These are phyloP conservation scores for Caenorhabditis zanzibari DNA, from an alignment of 2,888 invertebrate species.

Conservation along the genomic window DNA sequence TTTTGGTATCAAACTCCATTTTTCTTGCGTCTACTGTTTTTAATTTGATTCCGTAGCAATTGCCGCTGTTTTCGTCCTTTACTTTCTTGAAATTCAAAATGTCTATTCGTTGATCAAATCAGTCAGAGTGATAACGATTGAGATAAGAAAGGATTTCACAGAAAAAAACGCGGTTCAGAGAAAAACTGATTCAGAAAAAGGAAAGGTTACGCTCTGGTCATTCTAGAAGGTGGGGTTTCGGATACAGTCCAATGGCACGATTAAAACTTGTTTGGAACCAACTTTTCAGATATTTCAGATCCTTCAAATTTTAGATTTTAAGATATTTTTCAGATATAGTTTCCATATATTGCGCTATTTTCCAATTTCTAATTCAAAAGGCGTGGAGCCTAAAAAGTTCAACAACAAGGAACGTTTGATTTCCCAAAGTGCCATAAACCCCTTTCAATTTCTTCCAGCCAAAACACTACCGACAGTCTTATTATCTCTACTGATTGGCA, in stretches of 20 bases:
- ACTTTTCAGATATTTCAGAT: too few species aligned
- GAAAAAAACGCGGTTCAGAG: background rate
- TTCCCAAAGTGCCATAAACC: too few species aligned
- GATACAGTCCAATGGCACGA: background rate
- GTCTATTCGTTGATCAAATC: slow-evolving; percentile 1
- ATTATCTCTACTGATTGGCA: too few species aligned
- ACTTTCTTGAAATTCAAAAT: slow-evolving; percentile 19
- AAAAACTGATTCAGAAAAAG: background rate
- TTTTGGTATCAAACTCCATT: slow-evolving; percentile 29
- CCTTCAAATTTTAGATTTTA: too few species aligned
- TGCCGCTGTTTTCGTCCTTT: slow-evolving; percentile 18
- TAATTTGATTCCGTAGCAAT: slow-evolving; percentile 28
- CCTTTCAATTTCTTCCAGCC: too few species aligned
- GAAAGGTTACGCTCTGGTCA: slow-evolving; percentile 4
- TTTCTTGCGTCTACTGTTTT: slow-evolving; percentile 35
- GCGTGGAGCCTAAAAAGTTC: too few species aligned
- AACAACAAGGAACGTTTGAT: too few species aligned
- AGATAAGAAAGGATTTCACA: background rate
- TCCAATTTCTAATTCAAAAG: too few species aligned
- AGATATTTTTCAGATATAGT: too few species aligned
- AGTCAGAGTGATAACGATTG: background rate
- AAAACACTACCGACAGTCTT: too few species aligned
- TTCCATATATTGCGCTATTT: too few species aligned
- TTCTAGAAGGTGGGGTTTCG: background rate
- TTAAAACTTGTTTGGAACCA: background rate